Evolutionary conservation across 1,140 invertebrate genomes (phyloP).

Genomic region (Rhagoletis zephyria): DNA sequence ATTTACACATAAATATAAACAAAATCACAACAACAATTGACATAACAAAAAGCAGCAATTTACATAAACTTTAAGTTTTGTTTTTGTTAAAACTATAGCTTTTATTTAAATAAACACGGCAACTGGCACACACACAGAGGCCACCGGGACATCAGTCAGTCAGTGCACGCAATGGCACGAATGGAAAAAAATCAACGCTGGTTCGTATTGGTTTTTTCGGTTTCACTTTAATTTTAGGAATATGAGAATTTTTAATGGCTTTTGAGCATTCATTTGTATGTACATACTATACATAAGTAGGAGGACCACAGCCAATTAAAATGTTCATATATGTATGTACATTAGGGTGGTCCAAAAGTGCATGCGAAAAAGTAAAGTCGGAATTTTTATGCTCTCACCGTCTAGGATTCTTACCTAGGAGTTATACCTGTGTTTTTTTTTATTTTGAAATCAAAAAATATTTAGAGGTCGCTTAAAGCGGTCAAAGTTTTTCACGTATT

Average conservation of each 20-base stretch:
- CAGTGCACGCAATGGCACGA: background rate
- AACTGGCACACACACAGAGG: background rate
- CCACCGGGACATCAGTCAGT: background rate
- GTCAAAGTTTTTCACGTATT: too few species aligned
- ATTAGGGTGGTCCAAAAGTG: too few species aligned
- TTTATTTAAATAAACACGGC: slow-evolving; percentile 5
- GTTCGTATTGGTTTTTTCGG: background rate
- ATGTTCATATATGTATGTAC: too few species aligned
- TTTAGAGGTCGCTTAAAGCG: too few species aligned
- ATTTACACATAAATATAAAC: background rate
- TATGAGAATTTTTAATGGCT: background rate
- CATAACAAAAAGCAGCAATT: background rate
- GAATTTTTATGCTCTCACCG: too few species aligned
- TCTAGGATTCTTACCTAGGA: too few species aligned
- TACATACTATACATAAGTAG: background rate
- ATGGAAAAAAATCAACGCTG: background rate
- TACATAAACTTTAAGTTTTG: slow-evolving; percentile 16
- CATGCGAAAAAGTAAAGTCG: too few species aligned
- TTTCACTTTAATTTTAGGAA: background rate
- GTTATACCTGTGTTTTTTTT: too few species aligned
- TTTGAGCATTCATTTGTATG: background rate
- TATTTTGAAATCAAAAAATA: too few species aligned
- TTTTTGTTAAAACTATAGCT: background rate
- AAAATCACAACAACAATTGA: background rate
- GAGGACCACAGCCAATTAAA: too few species aligned